phyloP scores from a whole-genome alignment of 2,113 vertebrate species.

The Dipodomys stephensi region DNA sequence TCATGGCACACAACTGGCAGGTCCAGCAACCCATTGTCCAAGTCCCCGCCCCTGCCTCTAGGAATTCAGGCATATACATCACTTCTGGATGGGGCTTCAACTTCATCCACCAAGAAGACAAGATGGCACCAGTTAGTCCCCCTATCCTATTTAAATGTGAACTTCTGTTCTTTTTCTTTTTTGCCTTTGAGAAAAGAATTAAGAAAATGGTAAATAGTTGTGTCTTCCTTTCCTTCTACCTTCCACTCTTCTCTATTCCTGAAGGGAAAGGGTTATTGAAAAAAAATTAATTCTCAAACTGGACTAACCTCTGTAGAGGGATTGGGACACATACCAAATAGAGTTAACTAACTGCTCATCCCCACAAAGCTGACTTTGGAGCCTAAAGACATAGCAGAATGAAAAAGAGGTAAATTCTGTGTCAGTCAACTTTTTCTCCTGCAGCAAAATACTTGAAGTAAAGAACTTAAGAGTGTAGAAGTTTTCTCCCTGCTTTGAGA shows the following conservation, averaged over 20 bases:
- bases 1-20: no score
- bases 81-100: no score
- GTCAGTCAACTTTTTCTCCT: background rate
- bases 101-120: no score
- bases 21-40: no score
- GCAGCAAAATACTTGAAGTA: background rate
- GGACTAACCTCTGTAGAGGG: background rate
- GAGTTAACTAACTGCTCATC: background rate
- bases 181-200: background rate
- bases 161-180: background rate
- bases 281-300: background rate
- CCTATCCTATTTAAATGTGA: no score
- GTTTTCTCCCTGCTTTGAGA: background rate
- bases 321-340: rapidly evolving
- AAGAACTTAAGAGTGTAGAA: background rate
- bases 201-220: background rate
- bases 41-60: no score
- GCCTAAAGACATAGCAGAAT: background rate
- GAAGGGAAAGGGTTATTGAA: background rate
- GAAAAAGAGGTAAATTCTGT: background rate
- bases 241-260: rapidly evolving
- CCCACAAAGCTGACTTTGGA: background rate
- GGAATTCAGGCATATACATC: no score
- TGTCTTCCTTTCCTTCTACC: rapidly evolving
- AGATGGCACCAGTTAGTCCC: no score